Conservation (phyloP, 2,797 vertebrate genomes). For the Chaetophractus vellerosus region DNA sequence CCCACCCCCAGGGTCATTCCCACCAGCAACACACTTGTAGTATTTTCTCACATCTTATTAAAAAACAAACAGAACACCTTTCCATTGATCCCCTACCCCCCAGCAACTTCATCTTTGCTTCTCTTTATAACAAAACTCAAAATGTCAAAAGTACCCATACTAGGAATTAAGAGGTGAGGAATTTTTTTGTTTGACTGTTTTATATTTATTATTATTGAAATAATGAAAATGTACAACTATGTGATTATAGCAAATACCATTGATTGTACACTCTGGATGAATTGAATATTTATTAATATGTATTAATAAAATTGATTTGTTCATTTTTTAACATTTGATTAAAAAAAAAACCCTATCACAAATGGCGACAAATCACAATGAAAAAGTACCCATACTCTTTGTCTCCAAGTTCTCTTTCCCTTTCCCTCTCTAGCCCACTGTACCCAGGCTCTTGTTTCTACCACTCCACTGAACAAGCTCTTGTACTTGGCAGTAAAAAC, state of each 20-base stretch:
- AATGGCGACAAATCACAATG: no score
- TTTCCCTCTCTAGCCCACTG: not conserved
- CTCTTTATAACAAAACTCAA: constrained; percentile 7
- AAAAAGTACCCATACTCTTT: not conserved
- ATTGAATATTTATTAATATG: no score
- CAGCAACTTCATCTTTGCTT: constrained; percentile 17
- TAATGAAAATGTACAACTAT: no score
- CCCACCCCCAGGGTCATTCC: not conserved
- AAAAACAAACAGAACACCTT: not conserved
- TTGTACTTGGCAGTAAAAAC: not conserved
- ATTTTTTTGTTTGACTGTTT: no score
- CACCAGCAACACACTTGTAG: constrained; percentile 11
- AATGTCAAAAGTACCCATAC: not conserved
- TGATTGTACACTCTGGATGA: no score
- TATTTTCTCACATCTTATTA: not conserved
- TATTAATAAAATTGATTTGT: no score
- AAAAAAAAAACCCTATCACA: no score
- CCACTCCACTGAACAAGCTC: not conserved
- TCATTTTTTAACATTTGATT: no score
- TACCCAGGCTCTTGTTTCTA: not conserved
- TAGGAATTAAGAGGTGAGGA: no score
- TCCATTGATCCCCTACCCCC: not conserved
- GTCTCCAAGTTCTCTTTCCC: not conserved
- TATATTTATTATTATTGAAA: no score
- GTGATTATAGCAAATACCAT: no score